These are phyloP conservation scores for Elysia chlorotica DNA, from an alignment of 1,140 invertebrate genomes.

Conservation along the genomic window DNA sequence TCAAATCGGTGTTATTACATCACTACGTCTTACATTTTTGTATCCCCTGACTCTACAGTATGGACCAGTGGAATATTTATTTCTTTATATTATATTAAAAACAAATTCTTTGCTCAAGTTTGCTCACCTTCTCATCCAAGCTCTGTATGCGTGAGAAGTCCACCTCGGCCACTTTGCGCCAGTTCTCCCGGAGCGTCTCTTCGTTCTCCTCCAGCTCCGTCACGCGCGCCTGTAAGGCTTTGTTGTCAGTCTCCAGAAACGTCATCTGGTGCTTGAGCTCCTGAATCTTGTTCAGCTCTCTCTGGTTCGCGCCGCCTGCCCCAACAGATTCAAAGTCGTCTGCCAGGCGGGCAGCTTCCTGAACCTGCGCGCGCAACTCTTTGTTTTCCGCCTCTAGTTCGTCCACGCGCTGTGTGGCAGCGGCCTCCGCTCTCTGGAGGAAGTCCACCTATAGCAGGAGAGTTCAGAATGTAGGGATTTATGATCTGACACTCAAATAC, in stretches of 20 bases:
- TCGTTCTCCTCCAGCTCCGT: slow-evolving; percentile 53
- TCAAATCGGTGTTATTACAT: too few relatives aligned
- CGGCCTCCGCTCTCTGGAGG: slow-evolving; percentile 45
- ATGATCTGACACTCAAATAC: too few relatives aligned
- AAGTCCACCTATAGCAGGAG: slow-evolving; percentile 49
- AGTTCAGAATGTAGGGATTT: too few relatives aligned
- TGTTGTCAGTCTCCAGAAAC: slow-evolving; percentile 40
- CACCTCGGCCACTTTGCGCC: slow-evolving; percentile 49
- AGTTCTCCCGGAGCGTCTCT: slow-evolving; percentile 49
- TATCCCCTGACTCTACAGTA: too few relatives aligned
- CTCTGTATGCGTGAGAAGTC: slow-evolving; percentile 44
- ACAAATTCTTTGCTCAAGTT: too few relatives aligned
- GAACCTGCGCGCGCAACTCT: slow-evolving; percentile 39
- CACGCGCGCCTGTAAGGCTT: slow-evolving; percentile 34
- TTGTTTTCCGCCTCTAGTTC: slow-evolving; percentile 44
- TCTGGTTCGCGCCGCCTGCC: slow-evolving; percentile 23
- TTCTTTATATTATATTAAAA: too few relatives aligned
- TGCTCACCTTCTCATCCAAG: slow-evolving; percentile 45
- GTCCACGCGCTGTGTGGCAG: slow-evolving; percentile 40
- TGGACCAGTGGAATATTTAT: too few relatives aligned
- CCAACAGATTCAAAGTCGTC: too few relatives aligned
- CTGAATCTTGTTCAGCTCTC: slow-evolving; percentile 23
- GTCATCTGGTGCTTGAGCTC: slow-evolving; percentile 40
- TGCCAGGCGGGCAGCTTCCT: slow-evolving; percentile 31
- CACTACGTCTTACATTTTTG: too few relatives aligned